Evolutionary conservation across 2,888 invertebrate genomes (phyloP).

Genomic region (Homarus gammarus): DNA sequence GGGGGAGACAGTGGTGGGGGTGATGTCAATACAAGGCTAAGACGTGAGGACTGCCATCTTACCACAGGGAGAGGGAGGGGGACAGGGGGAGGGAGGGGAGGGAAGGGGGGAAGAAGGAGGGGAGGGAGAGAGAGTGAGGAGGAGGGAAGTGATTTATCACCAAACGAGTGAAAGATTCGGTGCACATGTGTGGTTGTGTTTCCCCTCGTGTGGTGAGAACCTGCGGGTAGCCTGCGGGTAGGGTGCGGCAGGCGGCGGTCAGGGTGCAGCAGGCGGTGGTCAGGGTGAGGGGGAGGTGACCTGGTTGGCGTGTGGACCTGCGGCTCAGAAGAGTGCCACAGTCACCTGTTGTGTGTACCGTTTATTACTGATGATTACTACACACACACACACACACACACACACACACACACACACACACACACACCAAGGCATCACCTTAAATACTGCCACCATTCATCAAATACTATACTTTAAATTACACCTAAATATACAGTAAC

Average conservation of each 20-base stretch:
- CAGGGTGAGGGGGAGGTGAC: neutral
- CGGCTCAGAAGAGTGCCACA: neutral
- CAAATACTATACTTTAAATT: too few species aligned
- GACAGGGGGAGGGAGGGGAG: neutral
- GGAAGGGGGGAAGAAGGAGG: neutral
- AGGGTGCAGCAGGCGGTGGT: neutral
- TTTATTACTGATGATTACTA: too few species aligned
- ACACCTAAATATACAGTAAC: too few species aligned
- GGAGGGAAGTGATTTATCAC: constrained; percentile 57
- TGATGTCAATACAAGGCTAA: neutral
- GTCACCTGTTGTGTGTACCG: too few species aligned
- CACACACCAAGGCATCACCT: too few species aligned
- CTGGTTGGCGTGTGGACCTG: constrained; percentile 11
- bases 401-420: too few species aligned
- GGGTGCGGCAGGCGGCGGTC: constrained; percentile 2
- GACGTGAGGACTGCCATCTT: neutral
- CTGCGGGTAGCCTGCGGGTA: constrained; percentile 18
- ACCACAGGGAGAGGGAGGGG: neutral
- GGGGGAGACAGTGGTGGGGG: neutral
- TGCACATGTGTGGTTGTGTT: constrained; percentile 52
- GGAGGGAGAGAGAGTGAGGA: neutral
- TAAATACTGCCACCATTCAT: too few species aligned
- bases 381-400: too few species aligned
- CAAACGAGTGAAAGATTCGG: constrained; percentile 64
- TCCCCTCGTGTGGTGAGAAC: constrained; percentile 57